A percentile compares a stretch with the other conserved stretches of the same genome.
Conservation (phyloP, 1,140 invertebrate genomes). For the Drosophila mojavensis region DNA sequence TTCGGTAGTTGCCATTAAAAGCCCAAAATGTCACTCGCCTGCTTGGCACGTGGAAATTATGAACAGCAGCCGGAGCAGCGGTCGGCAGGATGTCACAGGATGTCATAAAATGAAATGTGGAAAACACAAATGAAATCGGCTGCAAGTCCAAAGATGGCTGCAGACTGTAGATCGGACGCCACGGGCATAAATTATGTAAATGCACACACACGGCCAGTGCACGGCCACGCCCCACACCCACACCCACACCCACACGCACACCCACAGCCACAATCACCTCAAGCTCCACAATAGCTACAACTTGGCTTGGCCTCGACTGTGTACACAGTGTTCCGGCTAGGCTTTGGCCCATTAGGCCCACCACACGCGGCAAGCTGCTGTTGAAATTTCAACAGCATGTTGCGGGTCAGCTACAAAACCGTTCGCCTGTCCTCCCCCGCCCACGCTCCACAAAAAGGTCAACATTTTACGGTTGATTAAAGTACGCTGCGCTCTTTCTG, state of each 20-base stretch:
- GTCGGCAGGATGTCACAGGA: slow-evolving; percentile 45
- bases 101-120: slow-evolving; percentile 77
- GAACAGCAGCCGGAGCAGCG: slow-evolving; percentile 39
- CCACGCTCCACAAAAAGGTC: slow-evolving; percentile 62
- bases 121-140: slow-evolving; percentile 53
- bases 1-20: slow-evolving; percentile 36
- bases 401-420: slow-evolving; percentile 50
- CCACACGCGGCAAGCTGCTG: slow-evolving; percentile 49
- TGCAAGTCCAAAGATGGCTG: slow-evolving; percentile 31
- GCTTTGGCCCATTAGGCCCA: slow-evolving; percentile 66
- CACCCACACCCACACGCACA: background rate
- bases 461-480: slow-evolving; percentile 83
- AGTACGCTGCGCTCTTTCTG: slow-evolving; percentile 58
- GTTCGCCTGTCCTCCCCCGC: background rate
- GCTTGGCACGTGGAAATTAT: slow-evolving; percentile 66
- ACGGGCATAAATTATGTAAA: slow-evolving; percentile 74
- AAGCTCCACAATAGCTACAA: slow-evolving; percentile 27
- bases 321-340: slow-evolving; percentile 20
- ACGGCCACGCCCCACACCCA: background rate
- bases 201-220: slow-evolving; percentile 35
- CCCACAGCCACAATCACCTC: slow-evolving; percentile 1
- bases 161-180: slow-evolving; percentile 10
- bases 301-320: slow-evolving; percentile 38
- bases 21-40: slow-evolving; percentile 63
- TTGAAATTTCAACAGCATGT: slow-evolving; percentile 74